Base-by-base conservation (phyloP, 2,888 invertebrate species). In the Drosophila gaucha region DNA sequence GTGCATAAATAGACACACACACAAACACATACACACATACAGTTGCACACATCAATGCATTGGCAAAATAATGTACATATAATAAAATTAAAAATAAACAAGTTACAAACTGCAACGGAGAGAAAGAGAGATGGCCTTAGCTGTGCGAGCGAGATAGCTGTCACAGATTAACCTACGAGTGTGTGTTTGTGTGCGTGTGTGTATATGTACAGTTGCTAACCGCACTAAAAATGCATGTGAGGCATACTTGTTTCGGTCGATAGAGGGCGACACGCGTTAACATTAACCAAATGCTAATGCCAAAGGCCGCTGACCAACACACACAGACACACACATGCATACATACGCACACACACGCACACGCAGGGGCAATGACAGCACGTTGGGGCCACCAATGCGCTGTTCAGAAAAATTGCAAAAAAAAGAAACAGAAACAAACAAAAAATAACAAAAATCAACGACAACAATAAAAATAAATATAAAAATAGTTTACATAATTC, bases 401-500 rank as follows among this genome's bases (percentile, higher is more conserved):
- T 67, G 33, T 36, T 59, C 64, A 56, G 73, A 75, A 75, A 71
- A 72, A 72, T 43, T 59, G 73, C 57, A 60, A 63, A 63, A 64
- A 28, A 62, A 78, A 62, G 67, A 71, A 44, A 28, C 18, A 62
- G 67, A 51, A 51, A 43, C 50, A 59, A 54, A 65, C 51, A 69
- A 67, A 74, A 83, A 83, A 65, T 74, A 67, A 67, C 74, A 76
- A 76, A 76, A 74, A 78, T 66, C 74, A 74, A 68, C 60, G 60
- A 30, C 57, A 75, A 67, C 65, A 66, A 66, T 54, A 65, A 65
- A 65, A 64, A 67, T 70, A 69, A 70, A 77, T 74, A 86, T 75
- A 87, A 83, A 83, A 86, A 83, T 88, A 83, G 82, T 87, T 86
- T 85, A 88, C 86, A 85, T 85, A 85, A 88, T 88, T 85, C 86